Base-by-base conservation (phyloP, 2,113 vertebrate species). In the Entomyzon cyanotis region DNA sequence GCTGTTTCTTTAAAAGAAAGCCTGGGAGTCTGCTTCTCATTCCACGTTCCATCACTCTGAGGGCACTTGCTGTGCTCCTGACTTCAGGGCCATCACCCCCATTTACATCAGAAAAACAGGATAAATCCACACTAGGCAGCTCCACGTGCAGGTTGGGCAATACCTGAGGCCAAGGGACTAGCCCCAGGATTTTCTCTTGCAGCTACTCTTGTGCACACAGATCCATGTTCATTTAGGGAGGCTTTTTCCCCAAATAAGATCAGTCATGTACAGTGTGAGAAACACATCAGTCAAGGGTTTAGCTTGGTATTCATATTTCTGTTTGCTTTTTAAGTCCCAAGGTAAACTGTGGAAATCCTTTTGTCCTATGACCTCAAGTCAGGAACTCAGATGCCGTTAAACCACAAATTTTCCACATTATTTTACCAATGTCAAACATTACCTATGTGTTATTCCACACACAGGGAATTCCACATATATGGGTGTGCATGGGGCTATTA, bases 91-190 rank as follows among this genome's bases (percentile, higher is more conserved):
- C 33, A 39, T 24, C 5, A 0, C 53, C 60, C 44, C 16, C 27
- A 52, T 25, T 64, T 44, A 16, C 60, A 11, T 35, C 10, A 41
- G n/a, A 15, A 42, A 15, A 55, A 37, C 22, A 33, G 4, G 11
- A 49, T 12, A 39, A 86, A 20, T 18, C 24, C 53, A 7, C 2
- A 4, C 67, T 37, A 27, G 7, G 47, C 63, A 58, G 73, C 30
- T 44, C 15, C 31, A 11, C 0, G 0, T 2, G 12, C 37, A 35
- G 41, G 37, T 0, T n/a, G 74, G 53, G 58, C 22, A 15, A 27
- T 39, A 52, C 20, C n/a, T 2, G 27, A 35, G 52, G 81, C 44
- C 52, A 19, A 56, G 58, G 35, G 46, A 50, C n/a, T 37, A n/a
- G 4, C 2, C 16, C 41, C 3, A 21, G 11, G 3, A 12, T 52